Conservation (phyloP, 2,888 invertebrate genomes). For the Monopis laevigella region DNA sequence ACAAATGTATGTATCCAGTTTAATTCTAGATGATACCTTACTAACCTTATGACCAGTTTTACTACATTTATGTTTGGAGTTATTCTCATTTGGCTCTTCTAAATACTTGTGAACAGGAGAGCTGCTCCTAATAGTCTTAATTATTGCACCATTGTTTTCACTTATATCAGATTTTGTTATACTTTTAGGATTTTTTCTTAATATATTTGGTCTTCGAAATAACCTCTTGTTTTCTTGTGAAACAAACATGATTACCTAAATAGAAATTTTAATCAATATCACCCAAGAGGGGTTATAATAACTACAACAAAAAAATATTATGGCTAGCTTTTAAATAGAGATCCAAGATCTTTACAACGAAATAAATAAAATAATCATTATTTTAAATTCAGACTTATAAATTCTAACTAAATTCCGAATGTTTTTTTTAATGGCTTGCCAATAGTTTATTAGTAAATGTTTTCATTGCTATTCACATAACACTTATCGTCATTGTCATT, state of each 20-base stretch:
- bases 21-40: slow-evolving; percentile 18
- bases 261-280: background rate
- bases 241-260: slow-evolving; percentile 34
- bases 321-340: too few relatives aligned
- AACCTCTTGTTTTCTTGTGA: slow-evolving; percentile 41
- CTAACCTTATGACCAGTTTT: slow-evolving; percentile 16
- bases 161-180: background rate
- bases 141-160: background rate
- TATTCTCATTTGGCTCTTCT: background rate
- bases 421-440: too few relatives aligned
- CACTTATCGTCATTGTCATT: too few relatives aligned
- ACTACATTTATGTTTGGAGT: slow-evolving; percentile 14
- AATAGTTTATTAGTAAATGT: too few relatives aligned
- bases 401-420: too few relatives aligned
- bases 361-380: too few relatives aligned
- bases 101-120: background rate
- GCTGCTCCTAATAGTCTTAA: background rate
- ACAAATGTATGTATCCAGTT: slow-evolving; percentile 19
- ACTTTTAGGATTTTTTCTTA: slow-evolving; percentile 37
- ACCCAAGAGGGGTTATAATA: background rate
- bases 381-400: too few relatives aligned
- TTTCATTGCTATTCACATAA: too few relatives aligned
- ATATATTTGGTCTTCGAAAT: slow-evolving; percentile 54
- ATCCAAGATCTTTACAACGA: too few relatives aligned
- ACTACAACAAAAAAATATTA: too few relatives aligned